Base-by-base conservation (phyloP, 2,888 invertebrate genomes). In the Watsonalla cultraria region DNA sequence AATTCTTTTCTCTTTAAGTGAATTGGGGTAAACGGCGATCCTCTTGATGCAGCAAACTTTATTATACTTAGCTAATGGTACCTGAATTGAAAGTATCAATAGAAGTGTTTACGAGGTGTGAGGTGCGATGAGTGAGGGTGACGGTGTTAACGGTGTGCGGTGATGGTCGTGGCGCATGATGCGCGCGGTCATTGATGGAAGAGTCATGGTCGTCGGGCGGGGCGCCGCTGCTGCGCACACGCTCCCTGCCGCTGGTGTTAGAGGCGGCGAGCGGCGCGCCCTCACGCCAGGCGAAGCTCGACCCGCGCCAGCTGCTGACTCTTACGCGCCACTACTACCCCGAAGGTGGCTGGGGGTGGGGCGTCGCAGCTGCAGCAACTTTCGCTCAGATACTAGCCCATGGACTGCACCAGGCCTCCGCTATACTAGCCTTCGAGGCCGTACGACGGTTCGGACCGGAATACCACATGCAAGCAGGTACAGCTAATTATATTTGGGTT, bases 281-380 rank as follows among this genome's bases (percentile, higher is more conserved):
- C 67, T 75, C 84, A 76, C 88, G 83, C 73, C 85, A 82, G 78
- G 76, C 82, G 77, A 91, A 79, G 78, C 90, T 89, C 76, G 90
- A 90, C 79, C 92, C 91, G 46, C 91, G 92, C 58, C 92, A 92
- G 58, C 83, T 94, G 66, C 90, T 94, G 54, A 94, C 94, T 7
- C 90, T 94, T 63, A 93, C 94, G 63, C 94, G 96, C 70, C 95
- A 96, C 75, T 96, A 96, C 84, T 96, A 96, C 82, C 96, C 96
- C 39, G 96, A 96, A 83, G 96, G 96, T 7, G 96, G 96, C 0
- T 96, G 96, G 96, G 97, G 96, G 6, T 97, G 96, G 96, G 93
- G 95, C 52, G 94, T 96, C 52, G 92, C 96, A 1, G 89, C 92
- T 14, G 95, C 94, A 34, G 95, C 94, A 14, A 92, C 95, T 24